Conservation (phyloP, 64 coral and sea anemone genomes). For the Porites lutea region DNA sequence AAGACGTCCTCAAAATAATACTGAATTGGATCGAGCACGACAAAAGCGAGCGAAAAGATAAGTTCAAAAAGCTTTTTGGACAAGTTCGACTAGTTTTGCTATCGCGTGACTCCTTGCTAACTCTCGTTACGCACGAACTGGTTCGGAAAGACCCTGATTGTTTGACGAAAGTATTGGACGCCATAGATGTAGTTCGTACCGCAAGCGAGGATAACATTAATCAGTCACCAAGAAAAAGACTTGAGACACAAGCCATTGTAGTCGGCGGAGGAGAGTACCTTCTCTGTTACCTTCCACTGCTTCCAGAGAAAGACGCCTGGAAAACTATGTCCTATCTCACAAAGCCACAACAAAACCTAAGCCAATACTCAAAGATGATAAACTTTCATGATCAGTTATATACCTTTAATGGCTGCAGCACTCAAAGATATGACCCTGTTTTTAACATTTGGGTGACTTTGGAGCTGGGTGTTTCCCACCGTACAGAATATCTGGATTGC, state of each 20-base stretch:
- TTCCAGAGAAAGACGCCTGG: background rate
- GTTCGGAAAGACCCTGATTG: slow-evolving; percentile 3
- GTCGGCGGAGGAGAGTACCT: background rate
- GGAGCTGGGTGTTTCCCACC: background rate
- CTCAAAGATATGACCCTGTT: background rate
- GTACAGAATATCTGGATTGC: background rate
- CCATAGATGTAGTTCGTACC: background rate
- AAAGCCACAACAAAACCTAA: no score
- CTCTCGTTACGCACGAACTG: background rate
- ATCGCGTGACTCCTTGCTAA: background rate
- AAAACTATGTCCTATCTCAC: background rate
- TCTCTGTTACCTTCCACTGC: background rate
- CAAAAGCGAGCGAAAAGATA: background rate
- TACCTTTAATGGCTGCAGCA: background rate
- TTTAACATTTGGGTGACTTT: background rate
- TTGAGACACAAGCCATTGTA: slow-evolving; percentile 27
- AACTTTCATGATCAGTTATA: background rate
- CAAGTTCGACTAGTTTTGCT: slow-evolving; percentile 16
- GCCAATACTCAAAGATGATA: no score
- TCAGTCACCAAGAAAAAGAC: background rate
- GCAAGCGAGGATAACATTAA: background rate
- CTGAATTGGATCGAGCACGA: slow-evolving; percentile 6
- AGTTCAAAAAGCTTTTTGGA: slow-evolving; percentile 22
- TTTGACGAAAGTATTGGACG: background rate
- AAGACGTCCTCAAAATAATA: slow-evolving; percentile 12